Base-by-base conservation (phyloP, 2,113 vertebrate genomes). In the Mastomys natalensis region DNA sequence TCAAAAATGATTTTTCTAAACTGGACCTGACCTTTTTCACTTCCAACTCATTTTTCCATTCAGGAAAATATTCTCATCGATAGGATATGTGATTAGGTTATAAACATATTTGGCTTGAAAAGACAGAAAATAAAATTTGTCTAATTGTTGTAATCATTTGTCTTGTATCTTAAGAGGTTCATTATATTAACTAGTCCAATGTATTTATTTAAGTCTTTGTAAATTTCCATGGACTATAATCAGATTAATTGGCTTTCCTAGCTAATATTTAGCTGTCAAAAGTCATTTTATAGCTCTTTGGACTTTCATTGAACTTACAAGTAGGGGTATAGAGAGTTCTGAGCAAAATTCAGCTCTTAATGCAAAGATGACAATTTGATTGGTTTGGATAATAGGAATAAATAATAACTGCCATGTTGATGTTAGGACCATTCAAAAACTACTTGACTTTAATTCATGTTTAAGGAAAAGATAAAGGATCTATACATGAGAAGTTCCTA, bases 151-250 rank as follows among this genome's bases (percentile, higher is more conserved):
- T 3, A 96, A 89, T 78, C 48, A 87, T 77, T 90, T 96, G 89
- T 40, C 13, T 95, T 92, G 81, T 58, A 62, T 87, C 82, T 55
- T 45, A 77, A 94, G 24, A 94, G 43, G 10, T 90, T 93, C 85
- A 76, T 85, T 66, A 93, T 91, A 96, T 62, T 88, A 97, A 92
- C n/a, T 70, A 90, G 31, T 82, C 6, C 60, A 92, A 45, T 31
- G 1, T 87, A 89, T 94, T 91, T 95, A 51, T 96, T 53, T 97
- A 43, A 55, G 53, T 95, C 19, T 94, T 96, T 93, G 53, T 55
- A 93, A 84, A 62, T 93, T 37, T 93, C 95, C 66, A 68, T 74
- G 72, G 55, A 26, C 34, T 43, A 22, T 78, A 86, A 84, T 93
- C 72, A 93, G 40, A 97, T 78, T 92, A 95, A 60, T 55, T 58